Evolutionary conservation across 2,888 invertebrate genomes (phyloP).

Genomic region (Smittia sp.): DNA sequence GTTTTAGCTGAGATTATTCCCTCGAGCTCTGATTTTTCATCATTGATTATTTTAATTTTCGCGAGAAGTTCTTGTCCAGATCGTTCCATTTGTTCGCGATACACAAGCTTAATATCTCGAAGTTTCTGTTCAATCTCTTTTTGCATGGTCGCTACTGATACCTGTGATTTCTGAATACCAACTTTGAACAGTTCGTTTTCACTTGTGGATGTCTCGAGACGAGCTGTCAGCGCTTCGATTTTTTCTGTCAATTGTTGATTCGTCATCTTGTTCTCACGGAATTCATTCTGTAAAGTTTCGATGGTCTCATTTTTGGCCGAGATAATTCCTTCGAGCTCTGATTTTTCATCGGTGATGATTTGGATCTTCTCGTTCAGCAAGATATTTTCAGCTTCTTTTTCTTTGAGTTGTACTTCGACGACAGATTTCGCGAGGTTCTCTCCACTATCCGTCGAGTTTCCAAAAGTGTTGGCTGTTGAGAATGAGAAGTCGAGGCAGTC

Average conservation of each 20-base stretch:
- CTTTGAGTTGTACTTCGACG: constrained; percentile 51
- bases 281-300: neutral
- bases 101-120: too few relatives aligned
- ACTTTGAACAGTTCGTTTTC: too few relatives aligned
- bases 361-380: neutral
- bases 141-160: too few relatives aligned
- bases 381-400: constrained; percentile 50
- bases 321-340: neutral
- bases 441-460: constrained; percentile 46
- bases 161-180: too few relatives aligned
- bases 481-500: constrained; percentile 48
- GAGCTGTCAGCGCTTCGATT: neutral
- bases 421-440: constrained; percentile 51
- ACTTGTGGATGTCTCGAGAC: neutral
- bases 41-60: too few relatives aligned
- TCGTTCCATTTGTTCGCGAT: neutral
- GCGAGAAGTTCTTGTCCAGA: too few relatives aligned
- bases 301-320: neutral
- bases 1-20: too few relatives aligned
- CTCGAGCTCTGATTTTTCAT: too few relatives aligned
- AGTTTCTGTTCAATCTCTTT: too few relatives aligned
- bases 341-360: neutral
- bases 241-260: neutral
- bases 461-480: constrained; percentile 45
- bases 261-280: neutral